Evolutionary conservation across 2,797 vertebrate genomes (phyloP), one percentile per base, ranked within the genome.

Genomic region (Bovichtus variegatus): DNA sequence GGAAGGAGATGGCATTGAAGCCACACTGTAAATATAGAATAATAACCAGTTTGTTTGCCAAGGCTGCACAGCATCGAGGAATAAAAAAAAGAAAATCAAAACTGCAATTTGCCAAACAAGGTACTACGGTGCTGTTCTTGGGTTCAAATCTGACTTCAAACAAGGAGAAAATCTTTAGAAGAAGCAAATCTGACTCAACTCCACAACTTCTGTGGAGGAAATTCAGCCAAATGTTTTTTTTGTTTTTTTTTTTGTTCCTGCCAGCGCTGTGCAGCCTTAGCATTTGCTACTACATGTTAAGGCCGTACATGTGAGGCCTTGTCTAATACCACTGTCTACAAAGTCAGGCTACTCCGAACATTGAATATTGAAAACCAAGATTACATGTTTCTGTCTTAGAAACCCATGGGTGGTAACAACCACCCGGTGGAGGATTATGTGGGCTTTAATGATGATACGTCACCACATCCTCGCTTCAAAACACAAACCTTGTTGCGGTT

Each of bases 1-100:
- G 62, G 85, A 92, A 90, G 89, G 87, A 91, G 81, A 89, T 88
- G 89, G 89, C 91, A 76, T 89, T 85, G 91, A 84, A 90, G 90
- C 91, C 92, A 91, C 90, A 87, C 90, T 93, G 90, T 91, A 92
- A 92, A 91, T 92, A 90, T 82, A 87, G 81, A 87, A 91, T 88
- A 91, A 91, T 71, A 88, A 91, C 84, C 87, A 88, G 85, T 81
- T 87, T 83, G 66, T 87, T 81, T 76, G 83, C 90, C 74, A 83
- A 92, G 89, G 89, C 89, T 93, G 90, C 88, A 89, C 85, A 80
- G 84, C 41, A 66, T 69, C 66, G 5, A 43, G 53, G 47, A 46
- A 34, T 34, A 34, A 34, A n/a, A 13, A 51, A 62, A 66, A 73
- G 47, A 36, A 65, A 46, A 57, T 58, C 41, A 4, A 13, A 67